Evolutionary conservation across 2,113 vertebrate genomes (phyloP), one percentile per base, ranked within the genome.

Genomic region (Himantopus leucocephalus): DNA sequence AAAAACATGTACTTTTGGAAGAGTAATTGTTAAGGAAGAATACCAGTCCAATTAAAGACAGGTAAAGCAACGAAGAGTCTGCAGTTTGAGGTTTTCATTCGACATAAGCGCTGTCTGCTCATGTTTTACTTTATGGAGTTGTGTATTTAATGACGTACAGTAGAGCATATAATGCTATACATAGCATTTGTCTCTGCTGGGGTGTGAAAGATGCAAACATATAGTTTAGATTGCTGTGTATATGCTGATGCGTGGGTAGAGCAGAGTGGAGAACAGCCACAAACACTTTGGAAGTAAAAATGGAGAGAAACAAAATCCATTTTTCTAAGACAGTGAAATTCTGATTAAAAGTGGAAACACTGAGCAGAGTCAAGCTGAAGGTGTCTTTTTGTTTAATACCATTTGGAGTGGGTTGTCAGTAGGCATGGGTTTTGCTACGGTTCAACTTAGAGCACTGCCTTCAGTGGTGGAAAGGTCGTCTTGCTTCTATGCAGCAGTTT

Each of bases 221-320:
- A 12, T 6, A 74, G 9, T 37, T 86, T 64, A 66, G 53, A 43
- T 68, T 50, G 24, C 10, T 81, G 2, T 53, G 27, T 55, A 24
- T 39, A 16, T 8, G 10, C 10, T 60, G 64, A 8, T 64, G 37
- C 0, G 0, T 56, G 4, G 17, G 10, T 75, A 60, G 56, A 47
- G 17, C 2, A 3, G 5, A 35, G 13, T 29, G n/a, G 45, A 81
- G 41, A 76, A 63, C 34, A 74, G 34, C 48, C 56, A 53, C 6
- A 56, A 62, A 47, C 21, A 34, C 27, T 73, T 62, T 18, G 5
- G 5, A 72, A 74, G 29, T 53, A 80, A 9, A 85, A 73, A 41
- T 20, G 17, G 26, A 78, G 52, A 87, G 62, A 59, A 93, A 30
- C 27, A 68, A 62, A 73, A 37, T 83, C 6, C 6, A 1, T 71